Percentiles rank a stretch among this genome's conserved stretches.
These are phyloP conservation scores for Rachycentron canadum DNA, from an alignment of 2,797 vertebrate genomes.

Conservation along the genomic window DNA sequence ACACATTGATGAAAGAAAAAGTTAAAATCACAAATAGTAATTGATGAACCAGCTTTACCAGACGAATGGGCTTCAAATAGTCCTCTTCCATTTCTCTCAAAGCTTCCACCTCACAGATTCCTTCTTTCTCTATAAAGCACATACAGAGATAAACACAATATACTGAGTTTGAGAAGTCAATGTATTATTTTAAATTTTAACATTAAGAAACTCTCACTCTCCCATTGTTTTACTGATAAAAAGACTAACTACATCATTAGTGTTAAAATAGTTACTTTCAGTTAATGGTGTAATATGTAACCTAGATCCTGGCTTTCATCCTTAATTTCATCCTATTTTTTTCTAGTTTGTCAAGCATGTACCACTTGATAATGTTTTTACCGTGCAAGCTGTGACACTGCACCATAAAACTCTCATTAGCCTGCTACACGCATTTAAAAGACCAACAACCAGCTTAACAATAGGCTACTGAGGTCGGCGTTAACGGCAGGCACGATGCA, in stretches of 20 bases:
- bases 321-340: background rate
- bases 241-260: background rate
- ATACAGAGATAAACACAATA: background rate
- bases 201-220: background rate
- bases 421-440: too few species aligned
- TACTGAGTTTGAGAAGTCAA: background rate
- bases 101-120: background rate
- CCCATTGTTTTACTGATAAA: background rate
- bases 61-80: constrained; percentile 16
- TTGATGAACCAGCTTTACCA: constrained; percentile 42
- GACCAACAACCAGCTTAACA: too few species aligned
- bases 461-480: too few species aligned
- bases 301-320: too few species aligned
- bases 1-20: background rate
- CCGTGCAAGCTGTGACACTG: too few species aligned
- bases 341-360: background rate
- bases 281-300: background rate
- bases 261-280: background rate
- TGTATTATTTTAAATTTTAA: background rate
- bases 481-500: too few species aligned
- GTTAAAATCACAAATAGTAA: background rate
- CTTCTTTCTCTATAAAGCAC: background rate
- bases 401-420: too few species aligned
- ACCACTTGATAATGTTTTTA: too few species aligned
- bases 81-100: constrained; percentile 50